Evolutionary conservation across 2,797 vertebrate genomes (phyloP).

Genomic region (Vespertilio murinus): DNA sequence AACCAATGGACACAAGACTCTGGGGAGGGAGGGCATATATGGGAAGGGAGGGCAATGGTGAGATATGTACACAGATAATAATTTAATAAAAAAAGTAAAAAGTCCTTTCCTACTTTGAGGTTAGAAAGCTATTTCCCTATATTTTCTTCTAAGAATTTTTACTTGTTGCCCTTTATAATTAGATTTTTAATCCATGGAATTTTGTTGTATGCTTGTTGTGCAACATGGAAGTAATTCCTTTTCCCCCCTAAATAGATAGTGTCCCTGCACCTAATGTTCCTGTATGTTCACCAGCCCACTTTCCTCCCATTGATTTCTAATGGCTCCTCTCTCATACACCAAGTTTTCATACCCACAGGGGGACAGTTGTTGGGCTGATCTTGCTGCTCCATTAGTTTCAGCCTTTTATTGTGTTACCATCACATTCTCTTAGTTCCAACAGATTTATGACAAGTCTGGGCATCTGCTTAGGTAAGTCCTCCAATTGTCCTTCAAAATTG

Average conservation of each 20-base stretch:
- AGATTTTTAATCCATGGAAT: not conserved
- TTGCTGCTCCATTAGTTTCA: not conserved
- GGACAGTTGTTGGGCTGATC: not conserved
- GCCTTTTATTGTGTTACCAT: not conserved
- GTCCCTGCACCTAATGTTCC: not conserved
- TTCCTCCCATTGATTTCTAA: not conserved
- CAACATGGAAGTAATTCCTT: not conserved
- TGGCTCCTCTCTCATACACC: accelerated
- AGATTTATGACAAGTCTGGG: not conserved
- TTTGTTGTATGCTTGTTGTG: not conserved
- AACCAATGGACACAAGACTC: too few species aligned
- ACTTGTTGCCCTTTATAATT: not conserved
- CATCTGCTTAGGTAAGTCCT: not conserved
- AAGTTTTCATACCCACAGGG: accelerated
- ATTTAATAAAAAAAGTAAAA: too few species aligned
- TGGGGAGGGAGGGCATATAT: too few species aligned
- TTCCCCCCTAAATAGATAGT: not conserved
- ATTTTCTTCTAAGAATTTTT: not conserved
- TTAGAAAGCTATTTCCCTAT: not conserved
- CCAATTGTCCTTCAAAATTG: not conserved
- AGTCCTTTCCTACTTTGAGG: not conserved
- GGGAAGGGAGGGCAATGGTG: too few species aligned
- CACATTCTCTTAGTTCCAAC: not conserved
- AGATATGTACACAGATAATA: too few species aligned
- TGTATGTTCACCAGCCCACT: not conserved